Percentiles rank a stretch among this genome's conserved stretches.
These are phyloP conservation scores for Brachionus paranguensis DNA, from an alignment of 1,140 invertebrate species.

Conservation along the genomic window DNA sequence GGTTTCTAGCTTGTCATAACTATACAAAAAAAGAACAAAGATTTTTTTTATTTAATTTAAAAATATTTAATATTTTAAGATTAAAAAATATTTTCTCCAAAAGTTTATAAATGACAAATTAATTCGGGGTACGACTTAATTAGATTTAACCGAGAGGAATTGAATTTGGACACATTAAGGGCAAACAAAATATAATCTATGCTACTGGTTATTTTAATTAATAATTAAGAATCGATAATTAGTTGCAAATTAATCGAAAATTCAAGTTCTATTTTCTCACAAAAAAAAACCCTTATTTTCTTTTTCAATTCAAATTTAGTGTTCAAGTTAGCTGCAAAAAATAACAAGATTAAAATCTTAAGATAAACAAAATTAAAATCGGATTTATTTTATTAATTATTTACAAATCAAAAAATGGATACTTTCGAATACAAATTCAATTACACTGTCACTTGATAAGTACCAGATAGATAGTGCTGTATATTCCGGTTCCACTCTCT, in stretches of 20 bases:
- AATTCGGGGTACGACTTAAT: not conserved
- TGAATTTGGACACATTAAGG: not conserved
- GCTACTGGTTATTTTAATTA: not conserved
- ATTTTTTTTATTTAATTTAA: not conserved
- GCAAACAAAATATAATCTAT: not conserved
- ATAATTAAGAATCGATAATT: not conserved
- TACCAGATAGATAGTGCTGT: not conserved
- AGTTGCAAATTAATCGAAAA: not conserved
- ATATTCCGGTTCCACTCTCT: not conserved
- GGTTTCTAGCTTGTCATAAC: not conserved
- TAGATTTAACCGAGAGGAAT: not conserved
- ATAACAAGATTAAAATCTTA: constrained; percentile 17
- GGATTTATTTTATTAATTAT: not conserved
- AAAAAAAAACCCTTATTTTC: not conserved
- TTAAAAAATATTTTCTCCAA: no score
- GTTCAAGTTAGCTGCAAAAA: not conserved
- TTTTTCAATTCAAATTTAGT: not conserved
- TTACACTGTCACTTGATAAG: not conserved
- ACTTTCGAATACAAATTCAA: not conserved
- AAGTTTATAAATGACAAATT: not conserved
- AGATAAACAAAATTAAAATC: constrained; percentile 1
- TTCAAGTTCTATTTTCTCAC: not conserved
- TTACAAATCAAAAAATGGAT: not conserved
- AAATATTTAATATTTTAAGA: no score
- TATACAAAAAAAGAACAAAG: not conserved